These are phyloP conservation scores for Leptopterna dolabrata DNA, from an alignment of 2,888 invertebrate genomes.

Conservation along the genomic window DNA sequence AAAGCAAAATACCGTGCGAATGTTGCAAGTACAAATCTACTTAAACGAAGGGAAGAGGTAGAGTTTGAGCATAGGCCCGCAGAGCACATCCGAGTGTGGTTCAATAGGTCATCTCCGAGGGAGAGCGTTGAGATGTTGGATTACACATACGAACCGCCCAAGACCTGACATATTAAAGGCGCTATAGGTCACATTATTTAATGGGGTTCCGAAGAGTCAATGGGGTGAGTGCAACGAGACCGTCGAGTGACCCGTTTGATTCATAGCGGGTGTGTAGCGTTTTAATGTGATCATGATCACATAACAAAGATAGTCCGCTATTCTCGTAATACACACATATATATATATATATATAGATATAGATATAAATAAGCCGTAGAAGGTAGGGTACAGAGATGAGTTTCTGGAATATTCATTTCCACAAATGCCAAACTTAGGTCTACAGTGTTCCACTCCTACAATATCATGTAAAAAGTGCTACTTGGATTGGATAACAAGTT, in stretches of 20 bases:
- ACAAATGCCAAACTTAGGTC: too few species aligned
- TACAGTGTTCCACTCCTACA: too few species aligned
- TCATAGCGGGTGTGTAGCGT: background rate
- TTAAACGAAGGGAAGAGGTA: background rate
- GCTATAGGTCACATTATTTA: constrained; percentile 39
- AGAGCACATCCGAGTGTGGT: constrained; percentile 14
- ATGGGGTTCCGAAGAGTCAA: constrained; percentile 9
- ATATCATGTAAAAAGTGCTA: too few species aligned
- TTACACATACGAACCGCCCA: constrained; percentile 28
- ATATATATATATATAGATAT: too few species aligned
- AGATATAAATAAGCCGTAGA: too few species aligned
- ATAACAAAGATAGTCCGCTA: too few species aligned
- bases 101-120: constrained; percentile 32
- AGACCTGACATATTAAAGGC: constrained; percentile 44
- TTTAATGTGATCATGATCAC: background rate
- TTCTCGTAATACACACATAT: too few species aligned
- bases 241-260: background rate
- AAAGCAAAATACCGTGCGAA: background rate
- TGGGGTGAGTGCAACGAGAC: background rate
- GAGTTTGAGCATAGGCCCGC: constrained; percentile 13
- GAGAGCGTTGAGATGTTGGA: constrained; percentile 30
- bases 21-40: background rate
- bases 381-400: too few species aligned
- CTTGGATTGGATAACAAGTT: too few species aligned
- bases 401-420: too few species aligned